Evolutionary conservation across 1,140 invertebrate genomes (phyloP).

Genomic region (Mylabris phalerata): DNA sequence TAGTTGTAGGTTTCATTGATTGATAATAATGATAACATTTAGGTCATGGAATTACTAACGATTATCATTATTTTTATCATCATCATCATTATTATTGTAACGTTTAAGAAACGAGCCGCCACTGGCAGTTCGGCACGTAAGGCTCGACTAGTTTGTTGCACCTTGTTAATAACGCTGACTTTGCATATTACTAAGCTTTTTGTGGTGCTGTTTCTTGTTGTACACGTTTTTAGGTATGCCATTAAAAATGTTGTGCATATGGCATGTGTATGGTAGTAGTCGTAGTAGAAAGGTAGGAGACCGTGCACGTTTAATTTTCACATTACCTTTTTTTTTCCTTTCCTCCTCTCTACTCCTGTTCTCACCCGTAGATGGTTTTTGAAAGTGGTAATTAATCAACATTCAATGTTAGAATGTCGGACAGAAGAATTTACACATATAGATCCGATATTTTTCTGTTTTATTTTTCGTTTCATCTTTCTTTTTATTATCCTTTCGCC

Average conservation of each 20-base stretch:
- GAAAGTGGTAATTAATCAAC: constrained; percentile 26
- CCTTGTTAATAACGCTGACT: constrained; percentile 42
- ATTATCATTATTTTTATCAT: too few species aligned
- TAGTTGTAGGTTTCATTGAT: neutral
- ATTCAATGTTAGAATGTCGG: too few species aligned
- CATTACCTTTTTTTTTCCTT: constrained; percentile 22
- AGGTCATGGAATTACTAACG: too few species aligned
- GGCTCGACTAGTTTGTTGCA: constrained; percentile 36
- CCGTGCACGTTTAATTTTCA: constrained; percentile 31
- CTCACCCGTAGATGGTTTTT: constrained; percentile 19
- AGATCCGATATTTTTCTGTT: too few species aligned
- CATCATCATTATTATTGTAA: neutral
- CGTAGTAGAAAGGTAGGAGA: constrained; percentile 6
- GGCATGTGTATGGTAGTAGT: constrained; percentile 14
- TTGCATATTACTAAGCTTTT: constrained; percentile 38
- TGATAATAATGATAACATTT: constrained; percentile 2
- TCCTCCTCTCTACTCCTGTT: neutral
- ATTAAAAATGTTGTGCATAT: constrained; percentile 34
- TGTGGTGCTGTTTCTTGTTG: constrained; percentile 23
- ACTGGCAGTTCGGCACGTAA: constrained; percentile 7
- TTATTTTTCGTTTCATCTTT: too few species aligned
- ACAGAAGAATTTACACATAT: too few species aligned
- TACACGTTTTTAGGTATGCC: constrained; percentile 31
- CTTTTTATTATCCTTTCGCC: too few species aligned
- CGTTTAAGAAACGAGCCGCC: constrained; percentile 15